phyloP scores from a whole-genome alignment of 2,797 vertebrate species.

The Mallotus villosus region DNA sequence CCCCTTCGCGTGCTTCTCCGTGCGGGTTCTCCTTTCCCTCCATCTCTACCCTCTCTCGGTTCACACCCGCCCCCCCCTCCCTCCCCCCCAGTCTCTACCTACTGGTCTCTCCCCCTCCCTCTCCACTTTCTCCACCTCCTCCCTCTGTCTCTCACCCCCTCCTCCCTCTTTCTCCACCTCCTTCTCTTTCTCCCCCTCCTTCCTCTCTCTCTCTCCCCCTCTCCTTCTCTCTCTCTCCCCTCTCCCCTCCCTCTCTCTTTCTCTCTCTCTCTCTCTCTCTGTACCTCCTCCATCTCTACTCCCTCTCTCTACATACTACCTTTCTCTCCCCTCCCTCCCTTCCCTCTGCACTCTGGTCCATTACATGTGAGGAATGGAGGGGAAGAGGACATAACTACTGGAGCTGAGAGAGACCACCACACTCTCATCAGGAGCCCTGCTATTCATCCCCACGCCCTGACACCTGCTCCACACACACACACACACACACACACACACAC shows the following conservation, averaged over 20 bases:
- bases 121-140: background rate
- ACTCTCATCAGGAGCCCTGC: conserved; percentile 29
- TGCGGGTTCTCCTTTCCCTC: background rate
- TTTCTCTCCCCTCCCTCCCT: background rate
- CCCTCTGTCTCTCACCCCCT: background rate
- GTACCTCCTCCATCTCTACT: background rate
- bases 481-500: conserved; percentile 10
- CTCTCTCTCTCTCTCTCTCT: background rate
- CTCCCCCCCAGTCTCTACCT: background rate
- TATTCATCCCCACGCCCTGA: conserved; percentile 34
- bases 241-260: background rate
- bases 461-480: conserved; percentile 8
- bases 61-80: background rate
- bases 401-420: background rate
- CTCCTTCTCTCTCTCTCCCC: background rate
- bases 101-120: too few species aligned
- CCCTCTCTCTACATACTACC: background rate
- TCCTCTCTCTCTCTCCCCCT: background rate
- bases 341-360: background rate
- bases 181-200: background rate
- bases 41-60: background rate
- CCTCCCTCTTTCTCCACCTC: background rate
- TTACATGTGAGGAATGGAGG: conserved; percentile 19
- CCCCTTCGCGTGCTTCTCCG: background rate
- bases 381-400: background rate